Percentiles rank a stretch among this genome's conserved stretches.
phyloP scores from a whole-genome alignment of 2,113 vertebrate species.

The Lagopus leucura region DNA sequence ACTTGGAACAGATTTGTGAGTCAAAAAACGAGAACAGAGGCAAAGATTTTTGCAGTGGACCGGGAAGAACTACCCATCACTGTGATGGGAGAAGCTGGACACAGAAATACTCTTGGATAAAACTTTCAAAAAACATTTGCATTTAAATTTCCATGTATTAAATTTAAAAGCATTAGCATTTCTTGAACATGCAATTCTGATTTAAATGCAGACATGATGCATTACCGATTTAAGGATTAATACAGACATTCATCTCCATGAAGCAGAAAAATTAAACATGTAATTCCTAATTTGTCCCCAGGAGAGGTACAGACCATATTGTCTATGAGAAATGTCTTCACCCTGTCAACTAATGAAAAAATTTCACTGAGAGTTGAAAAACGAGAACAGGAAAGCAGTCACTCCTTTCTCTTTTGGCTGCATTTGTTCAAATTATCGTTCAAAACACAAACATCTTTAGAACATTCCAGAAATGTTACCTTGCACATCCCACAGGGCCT shows the following conservation, averaged over 20 bases:
- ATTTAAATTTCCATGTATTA: conserved; percentile 3
- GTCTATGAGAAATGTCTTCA: background rate
- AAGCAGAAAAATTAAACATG: background rate
- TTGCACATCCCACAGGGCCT: accelerated
- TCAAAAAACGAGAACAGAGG: background rate
- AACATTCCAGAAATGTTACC: background rate
- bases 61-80: background rate
- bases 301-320: background rate
- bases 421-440: background rate
- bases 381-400: background rate
- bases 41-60: background rate
- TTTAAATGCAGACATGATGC: background rate
- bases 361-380: background rate
- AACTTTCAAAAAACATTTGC: background rate
- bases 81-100: background rate
- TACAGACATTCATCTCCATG: background rate
- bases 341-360: background rate
- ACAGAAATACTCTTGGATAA: background rate
- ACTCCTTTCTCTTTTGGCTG: background rate
- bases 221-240: conserved; percentile 48
- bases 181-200: background rate
- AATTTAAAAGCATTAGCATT: conserved; percentile 14
- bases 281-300: background rate
- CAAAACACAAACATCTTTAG: accelerated
- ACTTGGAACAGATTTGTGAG: background rate